phyloP scores from a whole-genome alignment of 1,140 invertebrate genomes.

The Drosophila melanogaster region DNA sequence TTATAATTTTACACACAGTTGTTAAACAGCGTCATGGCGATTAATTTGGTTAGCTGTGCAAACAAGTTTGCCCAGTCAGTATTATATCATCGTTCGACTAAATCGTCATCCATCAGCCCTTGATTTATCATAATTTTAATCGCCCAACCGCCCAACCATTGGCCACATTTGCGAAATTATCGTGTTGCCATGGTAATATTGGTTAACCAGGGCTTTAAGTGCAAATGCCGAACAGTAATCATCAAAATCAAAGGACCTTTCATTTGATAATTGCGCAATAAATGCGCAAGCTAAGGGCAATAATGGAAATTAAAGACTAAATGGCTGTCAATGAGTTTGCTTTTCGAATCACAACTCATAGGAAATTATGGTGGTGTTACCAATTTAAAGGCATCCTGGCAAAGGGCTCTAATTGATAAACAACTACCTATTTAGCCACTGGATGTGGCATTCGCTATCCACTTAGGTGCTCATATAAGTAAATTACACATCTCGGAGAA shows the following conservation, averaged over 20 bases:
- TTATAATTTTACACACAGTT: not conserved
- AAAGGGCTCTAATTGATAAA: no score
- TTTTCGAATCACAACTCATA: not conserved
- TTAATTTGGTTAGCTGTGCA: constrained; percentile 8
- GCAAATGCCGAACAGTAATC: constrained; percentile 31
- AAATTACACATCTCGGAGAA: not conserved
- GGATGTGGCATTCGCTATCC: not conserved
- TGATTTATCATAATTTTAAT: constrained; percentile 3
- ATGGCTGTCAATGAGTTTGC: not conserved
- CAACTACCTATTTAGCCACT: not conserved
- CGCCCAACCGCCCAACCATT: not conserved
- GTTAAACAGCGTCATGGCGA: not conserved
- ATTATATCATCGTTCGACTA: not conserved
- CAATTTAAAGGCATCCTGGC: not conserved
- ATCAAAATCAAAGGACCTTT: constrained; percentile 38
- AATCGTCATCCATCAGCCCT: not conserved
- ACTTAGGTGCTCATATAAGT: not conserved
- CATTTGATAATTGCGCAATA: constrained; percentile 44
- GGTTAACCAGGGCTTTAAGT: constrained; percentile 32
- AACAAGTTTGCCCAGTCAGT: constrained; percentile 2
- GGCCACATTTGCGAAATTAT: constrained; percentile 18
- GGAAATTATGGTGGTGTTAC: not conserved
- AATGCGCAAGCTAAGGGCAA: constrained; percentile 22
- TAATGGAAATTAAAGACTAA: constrained; percentile 8
- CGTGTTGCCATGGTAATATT: constrained; percentile 23